Conservation (phyloP, 1,140 invertebrate genomes). For the Drosophila pandora region DNA sequence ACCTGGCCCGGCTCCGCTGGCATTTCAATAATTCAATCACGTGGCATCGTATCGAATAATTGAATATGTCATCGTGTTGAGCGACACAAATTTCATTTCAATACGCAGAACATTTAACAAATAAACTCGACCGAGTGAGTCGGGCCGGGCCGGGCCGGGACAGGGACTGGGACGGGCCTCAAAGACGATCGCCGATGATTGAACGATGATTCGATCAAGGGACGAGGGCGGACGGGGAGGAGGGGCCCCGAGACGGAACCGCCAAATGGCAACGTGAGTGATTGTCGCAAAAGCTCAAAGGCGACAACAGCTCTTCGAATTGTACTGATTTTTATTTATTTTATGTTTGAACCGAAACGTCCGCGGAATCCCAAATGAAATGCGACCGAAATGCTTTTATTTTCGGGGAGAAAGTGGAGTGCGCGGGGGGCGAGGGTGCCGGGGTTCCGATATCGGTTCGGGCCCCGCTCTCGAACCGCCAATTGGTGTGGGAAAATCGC, state of each 20-base stretch:
- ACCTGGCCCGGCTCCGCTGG: not conserved
- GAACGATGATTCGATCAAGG: conserved; percentile 13
- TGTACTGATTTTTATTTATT: conserved; percentile 83
- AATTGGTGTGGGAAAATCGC: conserved; percentile 74
- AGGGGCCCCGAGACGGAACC: conserved; percentile 50
- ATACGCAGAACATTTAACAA: conserved; percentile 76
- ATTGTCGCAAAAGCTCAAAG: conserved; percentile 82
- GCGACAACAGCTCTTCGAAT: conserved; percentile 77
- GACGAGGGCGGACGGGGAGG: not conserved
- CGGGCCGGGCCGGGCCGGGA: conserved; percentile 19
- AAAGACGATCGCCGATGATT: conserved; percentile 73
- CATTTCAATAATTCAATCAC: conserved; percentile 81
- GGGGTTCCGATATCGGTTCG: conserved; percentile 15
- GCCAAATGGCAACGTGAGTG: conserved; percentile 69
- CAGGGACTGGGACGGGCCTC: conserved; percentile 35
- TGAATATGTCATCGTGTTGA: conserved; percentile 81
- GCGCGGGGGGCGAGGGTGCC: not conserved
- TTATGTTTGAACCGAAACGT: conserved; percentile 80
- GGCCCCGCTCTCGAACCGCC: conserved; percentile 10
- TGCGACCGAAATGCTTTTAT: conserved; percentile 45
- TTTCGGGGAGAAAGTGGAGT: not conserved
- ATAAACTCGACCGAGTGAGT: conserved; percentile 16
- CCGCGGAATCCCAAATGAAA: conserved; percentile 71
- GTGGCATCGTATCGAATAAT: conserved; percentile 77
- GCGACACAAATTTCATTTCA: conserved; percentile 82